These are phyloP conservation scores for Trachemys scripta DNA, from an alignment of 2,113 vertebrate genomes.

Conservation along the genomic window DNA sequence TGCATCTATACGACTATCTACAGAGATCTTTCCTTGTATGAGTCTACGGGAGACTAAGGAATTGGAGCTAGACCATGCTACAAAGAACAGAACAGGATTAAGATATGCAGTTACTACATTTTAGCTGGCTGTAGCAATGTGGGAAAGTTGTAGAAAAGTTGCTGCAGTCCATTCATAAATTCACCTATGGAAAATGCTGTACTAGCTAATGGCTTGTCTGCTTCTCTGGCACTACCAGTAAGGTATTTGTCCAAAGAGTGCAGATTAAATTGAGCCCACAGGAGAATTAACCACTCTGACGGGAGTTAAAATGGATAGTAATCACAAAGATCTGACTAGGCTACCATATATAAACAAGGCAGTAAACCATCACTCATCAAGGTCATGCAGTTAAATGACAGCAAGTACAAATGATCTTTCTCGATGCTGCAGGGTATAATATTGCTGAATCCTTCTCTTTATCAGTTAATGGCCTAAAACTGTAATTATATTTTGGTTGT, in stretches of 20 bases:
- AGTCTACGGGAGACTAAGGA: not conserved
- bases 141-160: not conserved
- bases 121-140: fast-evolving
- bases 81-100: not conserved
- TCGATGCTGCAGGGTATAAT: not conserved
- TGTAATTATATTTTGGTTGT: not conserved
- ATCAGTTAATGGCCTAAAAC: not conserved
- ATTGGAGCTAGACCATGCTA: fast-evolving
- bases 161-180: not conserved
- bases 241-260: not conserved
- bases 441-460: not conserved
- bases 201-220: not conserved
- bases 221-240: not conserved
- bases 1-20: not conserved
- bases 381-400: not conserved
- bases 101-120: not conserved
- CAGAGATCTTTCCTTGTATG: fast-evolving
- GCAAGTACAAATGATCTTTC: not conserved
- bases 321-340: not conserved
- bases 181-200: not conserved
- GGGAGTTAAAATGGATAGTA: fast-evolving
- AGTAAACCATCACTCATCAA: not conserved
- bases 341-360: not conserved
- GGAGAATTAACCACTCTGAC: not conserved
- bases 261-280: fast-evolving